Conservation (phyloP, 2,888 invertebrate genomes). For the Plusia festucae region DNA sequence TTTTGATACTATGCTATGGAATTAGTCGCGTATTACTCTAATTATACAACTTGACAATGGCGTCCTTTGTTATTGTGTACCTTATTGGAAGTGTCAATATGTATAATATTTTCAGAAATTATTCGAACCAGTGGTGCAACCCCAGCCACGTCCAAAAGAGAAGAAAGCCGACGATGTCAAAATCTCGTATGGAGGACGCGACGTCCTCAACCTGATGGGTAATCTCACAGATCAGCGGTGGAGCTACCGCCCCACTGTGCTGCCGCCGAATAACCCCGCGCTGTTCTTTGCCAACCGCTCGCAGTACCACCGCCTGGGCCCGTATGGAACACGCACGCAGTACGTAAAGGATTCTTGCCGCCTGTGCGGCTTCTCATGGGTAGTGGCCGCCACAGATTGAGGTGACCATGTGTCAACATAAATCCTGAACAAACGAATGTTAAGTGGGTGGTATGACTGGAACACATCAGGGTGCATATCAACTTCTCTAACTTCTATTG, state of each 20-base stretch:
- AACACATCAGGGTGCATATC: conserved; percentile 83
- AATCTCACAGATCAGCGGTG: conserved; percentile 88
- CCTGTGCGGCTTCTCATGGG: conserved; percentile 87
- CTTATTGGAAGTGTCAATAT: conserved; percentile 28
- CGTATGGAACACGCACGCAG: conserved; percentile 88
- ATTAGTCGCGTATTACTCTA: conserved; percentile 8
- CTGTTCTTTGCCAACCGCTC: conserved; percentile 91
- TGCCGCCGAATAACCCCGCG: conserved; percentile 89
- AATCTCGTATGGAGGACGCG: conserved; percentile 86
- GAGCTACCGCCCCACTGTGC: conserved; percentile 87
- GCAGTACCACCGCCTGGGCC: conserved; percentile 89
- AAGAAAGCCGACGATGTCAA: conserved; percentile 78
- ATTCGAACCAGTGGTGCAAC: conserved; percentile 82
- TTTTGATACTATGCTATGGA: conserved; percentile 29
- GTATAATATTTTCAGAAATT: conserved; percentile 78
- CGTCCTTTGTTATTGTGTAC: conserved; percentile 8
- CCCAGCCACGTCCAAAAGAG: conserved; percentile 83
- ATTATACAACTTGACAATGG: conserved; percentile 6
- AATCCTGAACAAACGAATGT: conserved; percentile 78
- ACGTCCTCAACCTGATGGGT: conserved; percentile 89
- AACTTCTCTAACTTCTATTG: conserved; percentile 66
- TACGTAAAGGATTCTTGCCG: conserved; percentile 88
- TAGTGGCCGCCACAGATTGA: conserved; percentile 85
- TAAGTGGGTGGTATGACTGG: conserved; percentile 80
- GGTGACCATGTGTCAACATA: conserved; percentile 70